phyloP scores from a whole-genome alignment of 1,140 invertebrate genomes.

The Neuroterus valhalla region DNA sequence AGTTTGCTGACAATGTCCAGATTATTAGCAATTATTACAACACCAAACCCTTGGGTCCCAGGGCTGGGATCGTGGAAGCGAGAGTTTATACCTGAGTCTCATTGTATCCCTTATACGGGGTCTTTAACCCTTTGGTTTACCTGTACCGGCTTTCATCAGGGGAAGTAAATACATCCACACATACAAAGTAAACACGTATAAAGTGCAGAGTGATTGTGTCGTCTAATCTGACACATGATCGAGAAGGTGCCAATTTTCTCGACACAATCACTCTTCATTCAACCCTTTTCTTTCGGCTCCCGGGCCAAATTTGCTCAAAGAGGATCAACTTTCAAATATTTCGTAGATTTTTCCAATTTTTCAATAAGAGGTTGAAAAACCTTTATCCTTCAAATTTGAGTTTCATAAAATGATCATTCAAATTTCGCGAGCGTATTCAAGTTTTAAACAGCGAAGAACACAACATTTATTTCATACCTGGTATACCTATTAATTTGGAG shows the following conservation, averaged over 20 bases:
- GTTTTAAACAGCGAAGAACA: too few relatives aligned
- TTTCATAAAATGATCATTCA: too few relatives aligned
- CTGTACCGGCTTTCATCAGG: neutral
- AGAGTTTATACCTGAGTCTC: constrained; percentile 4
- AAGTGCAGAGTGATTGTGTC: neutral
- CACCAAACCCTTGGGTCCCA: neutral
- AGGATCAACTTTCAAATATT: too few relatives aligned
- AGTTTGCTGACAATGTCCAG: constrained; percentile 12
- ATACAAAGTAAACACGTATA: neutral
- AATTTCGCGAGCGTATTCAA: too few relatives aligned
- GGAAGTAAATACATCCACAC: constrained; percentile 1
- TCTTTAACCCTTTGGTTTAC: constrained; percentile 17
- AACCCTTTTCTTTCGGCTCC: constrained; percentile 21
- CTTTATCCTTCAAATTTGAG: too few relatives aligned
- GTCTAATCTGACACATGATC: constrained; percentile 15
- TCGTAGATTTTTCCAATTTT: too few relatives aligned
- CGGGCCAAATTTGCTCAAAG: neutral
- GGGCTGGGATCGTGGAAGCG: neutral
- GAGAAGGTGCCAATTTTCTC: constrained; percentile 17
- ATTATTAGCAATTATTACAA: constrained; percentile 28
- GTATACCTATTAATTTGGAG: too few relatives aligned
- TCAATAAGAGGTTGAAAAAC: too few relatives aligned
- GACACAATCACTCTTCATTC: constrained; percentile 23
- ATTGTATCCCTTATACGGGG: constrained; percentile 15
- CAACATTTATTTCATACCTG: too few relatives aligned